Base-by-base conservation (phyloP, 2,113 vertebrate genomes). In the Pyxicephalus adspersus region DNA sequence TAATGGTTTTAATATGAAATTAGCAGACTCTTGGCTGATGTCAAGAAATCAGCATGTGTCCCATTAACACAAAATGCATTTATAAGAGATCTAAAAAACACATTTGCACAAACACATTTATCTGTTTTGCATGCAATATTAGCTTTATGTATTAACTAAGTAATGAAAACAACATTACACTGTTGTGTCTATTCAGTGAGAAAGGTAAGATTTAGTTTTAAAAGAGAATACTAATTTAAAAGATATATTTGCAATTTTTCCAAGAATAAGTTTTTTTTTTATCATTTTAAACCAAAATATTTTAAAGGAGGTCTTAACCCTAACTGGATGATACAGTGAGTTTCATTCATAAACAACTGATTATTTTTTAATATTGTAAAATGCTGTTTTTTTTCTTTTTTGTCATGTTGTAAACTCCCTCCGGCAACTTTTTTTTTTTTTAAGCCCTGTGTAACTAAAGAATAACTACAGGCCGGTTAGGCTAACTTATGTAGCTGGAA, bases 1-100 rank as follows among this genome's bases (percentile, higher is more conserved):
- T 64, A 77, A 77, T 77, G 63, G 25, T 64, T 64, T 77, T 77
- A 77, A 77, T 65, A 66, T 55, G n/a, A 66, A 54, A 77, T 77
- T 66, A 77, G 16, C 63, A 66, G 61, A 77, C 55, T 73, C 70
- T 73, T 58, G 70, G 70, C 70, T 73, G 70, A 73, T 73, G 76
- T 51, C 61, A 66, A 76, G 28, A 65, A 54, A 52, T 77, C 76
- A 77, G 63, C 63, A 77, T 77, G 76, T 77, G 76, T 55, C 45
- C 76, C 76, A 77, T 77, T 77, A 77, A 66, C 54, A 65, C 25
- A 76, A 77, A 76, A 54, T 64, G 65, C 38, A 19, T 77, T 26
- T 34, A 52, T 68, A 65, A n/a, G 16, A 77, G 76, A 54, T 77
- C 23, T 31, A 65, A 66, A 45, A 64, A 77, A 77, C 60, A 77